Conservation (phyloP, 1,140 invertebrate genomes). For the Plutomurus gul region DNA sequence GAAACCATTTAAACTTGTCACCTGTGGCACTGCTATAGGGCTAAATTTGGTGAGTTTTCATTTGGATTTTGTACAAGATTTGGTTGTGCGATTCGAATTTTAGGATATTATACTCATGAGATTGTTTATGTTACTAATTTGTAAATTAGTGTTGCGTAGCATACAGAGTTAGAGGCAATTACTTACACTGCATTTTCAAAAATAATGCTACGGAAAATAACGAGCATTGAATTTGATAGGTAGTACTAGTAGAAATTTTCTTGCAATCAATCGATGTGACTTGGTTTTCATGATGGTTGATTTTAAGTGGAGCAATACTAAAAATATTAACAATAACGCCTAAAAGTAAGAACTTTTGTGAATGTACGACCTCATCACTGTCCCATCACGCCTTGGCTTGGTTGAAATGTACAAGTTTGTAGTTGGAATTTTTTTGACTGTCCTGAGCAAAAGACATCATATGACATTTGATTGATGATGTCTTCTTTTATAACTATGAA, state of each 20-base stretch:
- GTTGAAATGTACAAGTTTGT: neutral
- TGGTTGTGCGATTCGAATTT: neutral
- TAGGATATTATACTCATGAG: slow-evolving; percentile 8
- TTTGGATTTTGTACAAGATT: slow-evolving; percentile 14
- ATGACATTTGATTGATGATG: too few relatives aligned
- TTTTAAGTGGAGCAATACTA: neutral
- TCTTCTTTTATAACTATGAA: too few relatives aligned
- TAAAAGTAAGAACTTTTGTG: neutral
- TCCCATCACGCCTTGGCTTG: slow-evolving; percentile 14
- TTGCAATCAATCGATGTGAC: too few relatives aligned
- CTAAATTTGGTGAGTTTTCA: neutral
- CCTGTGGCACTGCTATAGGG: neutral
- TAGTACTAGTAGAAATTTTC: too few relatives aligned
- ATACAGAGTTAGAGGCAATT: neutral
- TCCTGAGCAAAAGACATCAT: neutral
- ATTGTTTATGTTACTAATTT: slow-evolving; percentile 6
- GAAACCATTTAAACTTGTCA: neutral
- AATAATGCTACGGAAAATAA: neutral
- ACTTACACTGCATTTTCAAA: neutral
- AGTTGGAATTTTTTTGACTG: neutral
- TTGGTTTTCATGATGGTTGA: too few relatives aligned
- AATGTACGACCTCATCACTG: slow-evolving; percentile 15
- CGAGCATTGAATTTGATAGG: neutral
- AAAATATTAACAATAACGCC: neutral
- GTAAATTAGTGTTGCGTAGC: neutral